Evolutionary conservation across 30 jellyfish, hydroid and myxozoan genomes (phyloP), one percentile per base, ranked within the genome.

Genomic region (Nemopilema nomurai): DNA sequence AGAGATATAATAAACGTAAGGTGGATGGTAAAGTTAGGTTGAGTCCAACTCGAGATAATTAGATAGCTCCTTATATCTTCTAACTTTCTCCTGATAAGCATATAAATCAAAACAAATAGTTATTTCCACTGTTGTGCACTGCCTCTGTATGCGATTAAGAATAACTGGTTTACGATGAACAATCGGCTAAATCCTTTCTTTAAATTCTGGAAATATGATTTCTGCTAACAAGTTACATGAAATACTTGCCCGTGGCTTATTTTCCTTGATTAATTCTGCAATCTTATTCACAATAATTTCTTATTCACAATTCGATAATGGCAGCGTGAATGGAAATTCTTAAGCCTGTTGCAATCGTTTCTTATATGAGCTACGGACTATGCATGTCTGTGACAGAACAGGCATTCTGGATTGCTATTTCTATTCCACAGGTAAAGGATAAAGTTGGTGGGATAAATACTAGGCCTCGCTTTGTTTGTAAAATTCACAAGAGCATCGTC

Each of bases 391-490:
- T 41, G 57, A 41, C 57, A 41, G 57, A 41, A 41, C 13, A 13
- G 57, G 57, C 57, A 41, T 41, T 41, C 57, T 41, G 57, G 57
- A 41, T 13, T 41, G 57, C 13, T 6, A 41, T 41, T 13, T 41
- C 57, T 41, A 41, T 41, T 41, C 57, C 57, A 41, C 57, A 41
- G 57, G 57, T 41, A 13, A 41, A 41, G 57, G 13, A 13, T 41
- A 41, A 41, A 41, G 57, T 41, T 41, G 57, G 57, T 41, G 9
- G 57, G 57, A 22, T 1, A 32, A 23, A 26, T 27, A 26, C 28
- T 73, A 50, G 28, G 29, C 53, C 29, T 79, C 27, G 80, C 84
- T 27, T 27, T 30, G 25, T 9, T 49, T 21, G 53, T 22, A 76
- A 19, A 53, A 19, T 17, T 25, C 28, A n/a, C 79, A 8, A 51